A percentile compares a stretch with the other conserved stretches of the same genome.
Conservation (phyloP, 2,797 vertebrate species). For the Coranthus polyacanthus region DNA sequence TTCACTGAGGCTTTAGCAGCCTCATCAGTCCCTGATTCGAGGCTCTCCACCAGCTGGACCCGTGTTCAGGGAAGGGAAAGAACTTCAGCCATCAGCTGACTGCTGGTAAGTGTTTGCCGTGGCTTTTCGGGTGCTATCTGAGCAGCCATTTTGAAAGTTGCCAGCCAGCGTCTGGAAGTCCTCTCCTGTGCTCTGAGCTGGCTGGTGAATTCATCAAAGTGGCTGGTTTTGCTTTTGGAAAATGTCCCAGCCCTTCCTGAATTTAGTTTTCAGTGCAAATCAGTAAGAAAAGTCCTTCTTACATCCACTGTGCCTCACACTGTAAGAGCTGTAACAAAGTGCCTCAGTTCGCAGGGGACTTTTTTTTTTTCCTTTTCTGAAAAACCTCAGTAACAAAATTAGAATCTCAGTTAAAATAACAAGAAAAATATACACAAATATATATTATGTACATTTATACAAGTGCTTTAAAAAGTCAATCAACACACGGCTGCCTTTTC, state of each 20-base stretch:
- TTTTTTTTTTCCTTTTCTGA: slow-evolving; percentile 67
- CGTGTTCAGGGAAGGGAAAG: slow-evolving; percentile 14
- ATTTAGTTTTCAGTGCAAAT: slow-evolving; percentile 85
- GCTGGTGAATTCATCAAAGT: slow-evolving; percentile 37
- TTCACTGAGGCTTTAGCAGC: slow-evolving; percentile 36
- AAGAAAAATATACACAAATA: slow-evolving; percentile 93
- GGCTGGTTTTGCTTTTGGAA: slow-evolving; percentile 20
- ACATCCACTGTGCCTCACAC: slow-evolving; percentile 77
- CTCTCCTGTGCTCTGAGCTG: neutral
- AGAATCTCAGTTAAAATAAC: slow-evolving; percentile 92
- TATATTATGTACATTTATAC: slow-evolving; percentile 93
- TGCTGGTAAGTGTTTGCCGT: neutral
- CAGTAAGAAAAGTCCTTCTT: slow-evolving; percentile 74
- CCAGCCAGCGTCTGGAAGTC: slow-evolving; percentile 20
- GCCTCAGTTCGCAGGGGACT: slow-evolving; percentile 85
- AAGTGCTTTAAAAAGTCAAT: slow-evolving; percentile 68
- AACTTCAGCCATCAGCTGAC: neutral
- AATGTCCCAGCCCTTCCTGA: neutral
- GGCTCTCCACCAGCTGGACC: slow-evolving; percentile 41
- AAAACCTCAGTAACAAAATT: slow-evolving; percentile 95
- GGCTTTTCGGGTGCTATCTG: neutral
- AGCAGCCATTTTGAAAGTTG: slow-evolving; percentile 13
- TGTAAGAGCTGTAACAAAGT: slow-evolving; percentile 79
- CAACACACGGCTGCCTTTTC: slow-evolving; percentile 70
- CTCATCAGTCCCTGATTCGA: slow-evolving; percentile 32